Evolutionary conservation across 2,113 vertebrate species (phyloP), one percentile per base, ranked within the genome.

Genomic region (Synchiropus splendidus): DNA sequence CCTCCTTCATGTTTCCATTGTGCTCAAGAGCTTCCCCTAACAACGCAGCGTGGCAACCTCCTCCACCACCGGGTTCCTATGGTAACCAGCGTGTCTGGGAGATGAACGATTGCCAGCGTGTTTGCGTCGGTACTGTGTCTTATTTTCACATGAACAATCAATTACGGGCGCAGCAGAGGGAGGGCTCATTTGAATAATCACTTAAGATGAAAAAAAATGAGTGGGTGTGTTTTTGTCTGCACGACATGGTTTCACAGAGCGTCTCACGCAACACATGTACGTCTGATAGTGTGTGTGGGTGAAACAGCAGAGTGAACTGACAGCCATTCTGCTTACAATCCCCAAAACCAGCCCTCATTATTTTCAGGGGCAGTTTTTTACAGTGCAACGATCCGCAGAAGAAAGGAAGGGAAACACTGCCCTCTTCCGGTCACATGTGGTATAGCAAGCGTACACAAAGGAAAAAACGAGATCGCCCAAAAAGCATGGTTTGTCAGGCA

Each of bases 91-190:
- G 21, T 27, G 21, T 27, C 21, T 27, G 21, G 4, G 21, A 27
- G 21, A 27, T 27, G 21, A 27, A 27, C 21, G 21, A 27, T 27
- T 8, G 21, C 8, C 21, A 4, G 21, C 8, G 62, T 27, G 58
- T 67, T 69, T 53, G 54, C 69, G 67, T 48, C 34, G 16, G 37
- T 6, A 0, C 48, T 31, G 45, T 45, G 31, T 36, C 51, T 61
- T 45, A 18, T 57, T 71, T 75, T 49, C 48, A 73, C 70, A 64
- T 60, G 64, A 75, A 67, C 58, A 71, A 66, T 78, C 70, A 75
- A 69, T 75, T 73, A 75, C 40, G 6, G 15, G 18, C 31, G 40
- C 62, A 35, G 46, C 3, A 9, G 58, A 37, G 55, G 10, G 30
- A 49, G 45, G n/a, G 4, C 56, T 64, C 10, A 47, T 64, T 52